Conservation (phyloP, 2,797 vertebrate genomes). For the Cirrhinus molitorella region DNA sequence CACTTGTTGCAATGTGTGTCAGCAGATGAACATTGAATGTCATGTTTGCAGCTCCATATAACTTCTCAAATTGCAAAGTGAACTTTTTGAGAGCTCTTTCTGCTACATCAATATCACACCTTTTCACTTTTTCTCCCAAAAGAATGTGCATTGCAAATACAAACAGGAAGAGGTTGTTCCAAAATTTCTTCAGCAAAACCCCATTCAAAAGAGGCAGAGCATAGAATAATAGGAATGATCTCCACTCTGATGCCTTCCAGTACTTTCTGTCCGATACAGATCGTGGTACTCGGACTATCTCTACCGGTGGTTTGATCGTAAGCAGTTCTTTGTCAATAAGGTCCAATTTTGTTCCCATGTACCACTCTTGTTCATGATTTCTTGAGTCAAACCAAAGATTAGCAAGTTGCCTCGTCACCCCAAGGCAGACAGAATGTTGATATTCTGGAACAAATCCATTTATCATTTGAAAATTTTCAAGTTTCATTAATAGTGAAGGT, state of each 20-base stretch:
- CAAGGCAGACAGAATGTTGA: constrained; percentile 29
- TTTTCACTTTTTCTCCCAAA: too few species aligned
- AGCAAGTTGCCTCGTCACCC: constrained; percentile 41
- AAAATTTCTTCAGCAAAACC: too few species aligned
- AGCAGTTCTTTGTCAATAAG: constrained; percentile 12
- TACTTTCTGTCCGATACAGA: constrained; percentile 26
- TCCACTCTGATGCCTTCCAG: constrained; percentile 41
- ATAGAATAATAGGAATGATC: constrained; percentile 37
- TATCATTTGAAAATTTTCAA: constrained; percentile 16
- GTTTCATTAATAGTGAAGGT: constrained; percentile 29
- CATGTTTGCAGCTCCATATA: too few species aligned
- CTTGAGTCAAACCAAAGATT: constrained; percentile 41
- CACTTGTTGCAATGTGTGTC: not conserved
- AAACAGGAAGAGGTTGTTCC: too few species aligned
- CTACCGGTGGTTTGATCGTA: constrained; percentile 42
- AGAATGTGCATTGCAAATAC: too few species aligned
- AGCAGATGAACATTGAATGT: not conserved
- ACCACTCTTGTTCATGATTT: constrained; percentile 37
- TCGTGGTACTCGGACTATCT: constrained; percentile 16
- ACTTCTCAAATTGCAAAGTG: too few species aligned
- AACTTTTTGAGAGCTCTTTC: too few species aligned
- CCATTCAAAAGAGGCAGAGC: constrained; percentile 5
- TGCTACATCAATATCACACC: too few species aligned
- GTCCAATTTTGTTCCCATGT: constrained; percentile 21
- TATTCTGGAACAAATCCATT: constrained; percentile 36